Evolutionary conservation across 2,797 vertebrate species (phyloP).

Genomic region (Sebastes hopkinsi): DNA sequence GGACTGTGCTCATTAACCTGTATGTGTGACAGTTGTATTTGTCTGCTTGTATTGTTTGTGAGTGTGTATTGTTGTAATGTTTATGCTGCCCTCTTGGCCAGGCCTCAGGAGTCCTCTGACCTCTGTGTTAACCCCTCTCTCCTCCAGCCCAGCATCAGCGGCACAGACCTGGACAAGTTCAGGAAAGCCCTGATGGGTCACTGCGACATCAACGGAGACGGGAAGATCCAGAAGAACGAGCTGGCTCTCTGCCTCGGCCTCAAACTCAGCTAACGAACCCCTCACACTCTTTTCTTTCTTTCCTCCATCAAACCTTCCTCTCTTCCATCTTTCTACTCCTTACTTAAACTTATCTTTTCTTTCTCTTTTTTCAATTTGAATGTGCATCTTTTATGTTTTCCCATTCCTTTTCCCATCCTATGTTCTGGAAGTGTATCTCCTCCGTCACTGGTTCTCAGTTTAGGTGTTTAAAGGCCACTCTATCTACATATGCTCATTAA

Average conservation of each 20-base stretch:
- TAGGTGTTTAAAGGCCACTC: neutral
- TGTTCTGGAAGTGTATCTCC: neutral
- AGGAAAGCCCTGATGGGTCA: slow-evolving; percentile 89
- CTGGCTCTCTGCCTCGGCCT: slow-evolving; percentile 93
- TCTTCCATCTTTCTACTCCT: neutral
- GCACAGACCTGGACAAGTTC: slow-evolving; percentile 91
- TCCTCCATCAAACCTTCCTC: neutral
- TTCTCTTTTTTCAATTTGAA: neutral
- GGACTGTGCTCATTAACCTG: too few relatives aligned
- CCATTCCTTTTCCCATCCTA: neutral
- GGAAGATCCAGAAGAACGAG: slow-evolving; percentile 96
- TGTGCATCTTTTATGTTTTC: neutral
- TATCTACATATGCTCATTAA: neutral
- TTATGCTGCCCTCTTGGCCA: too few relatives aligned
- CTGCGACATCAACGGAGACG: slow-evolving; percentile 92
- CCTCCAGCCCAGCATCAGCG: slow-evolving; percentile 88
- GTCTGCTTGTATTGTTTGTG: too few relatives aligned
- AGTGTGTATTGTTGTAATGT: too few relatives aligned
- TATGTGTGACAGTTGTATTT: too few relatives aligned
- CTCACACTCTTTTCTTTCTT: too few relatives aligned
- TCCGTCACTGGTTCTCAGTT: neutral
- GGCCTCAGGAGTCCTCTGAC: neutral
- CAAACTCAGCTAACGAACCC: slow-evolving; percentile 80
- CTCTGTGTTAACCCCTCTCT: neutral
- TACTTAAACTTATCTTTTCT: neutral